Conservation (phyloP, 2,797 vertebrate species). For the Decapterus maruadsi region DNA sequence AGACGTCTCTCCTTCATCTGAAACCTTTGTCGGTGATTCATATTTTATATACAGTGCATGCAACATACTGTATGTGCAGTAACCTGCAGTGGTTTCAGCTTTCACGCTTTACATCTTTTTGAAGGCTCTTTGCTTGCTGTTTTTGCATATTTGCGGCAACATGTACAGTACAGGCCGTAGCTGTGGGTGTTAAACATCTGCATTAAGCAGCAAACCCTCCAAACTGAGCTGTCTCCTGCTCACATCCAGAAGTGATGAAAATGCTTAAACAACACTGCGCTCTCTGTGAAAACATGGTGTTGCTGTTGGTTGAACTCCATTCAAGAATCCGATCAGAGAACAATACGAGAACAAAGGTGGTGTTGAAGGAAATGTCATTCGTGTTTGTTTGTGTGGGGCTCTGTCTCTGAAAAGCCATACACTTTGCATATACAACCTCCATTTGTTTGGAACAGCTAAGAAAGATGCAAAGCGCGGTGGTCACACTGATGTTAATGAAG, state of each 20-base stretch:
- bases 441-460: slow-evolving; percentile 78
- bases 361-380: slow-evolving; percentile 45
- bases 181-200: slow-evolving; percentile 30
- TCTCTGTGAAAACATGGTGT: slow-evolving; percentile 10
- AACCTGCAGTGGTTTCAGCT: slow-evolving; percentile 1
- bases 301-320: slow-evolving; percentile 40
- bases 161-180: neutral
- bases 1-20: neutral
- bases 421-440: slow-evolving; percentile 80
- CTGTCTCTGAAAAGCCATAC: slow-evolving; percentile 54
- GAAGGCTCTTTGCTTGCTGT: neutral
- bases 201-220: slow-evolving; percentile 5
- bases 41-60: slow-evolving; percentile 8
- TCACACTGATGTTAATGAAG: slow-evolving; percentile 20
- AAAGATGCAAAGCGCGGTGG: slow-evolving; percentile 82
- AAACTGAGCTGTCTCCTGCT: slow-evolving; percentile 17
- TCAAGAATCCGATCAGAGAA: slow-evolving; percentile 69
- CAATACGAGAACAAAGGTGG: neutral
- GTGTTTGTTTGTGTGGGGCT: slow-evolving; percentile 45
- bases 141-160: neutral
- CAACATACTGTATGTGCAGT: neutral
- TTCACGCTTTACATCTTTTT: slow-evolving; percentile 1
- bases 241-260: slow-evolving; percentile 11
- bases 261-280: slow-evolving; percentile 6
- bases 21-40: slow-evolving; percentile 9